A percentile compares a stretch with the other conserved stretches of the same genome.
Conservation (phyloP, 1,140 invertebrate species). For the Bombus superbus region DNA sequence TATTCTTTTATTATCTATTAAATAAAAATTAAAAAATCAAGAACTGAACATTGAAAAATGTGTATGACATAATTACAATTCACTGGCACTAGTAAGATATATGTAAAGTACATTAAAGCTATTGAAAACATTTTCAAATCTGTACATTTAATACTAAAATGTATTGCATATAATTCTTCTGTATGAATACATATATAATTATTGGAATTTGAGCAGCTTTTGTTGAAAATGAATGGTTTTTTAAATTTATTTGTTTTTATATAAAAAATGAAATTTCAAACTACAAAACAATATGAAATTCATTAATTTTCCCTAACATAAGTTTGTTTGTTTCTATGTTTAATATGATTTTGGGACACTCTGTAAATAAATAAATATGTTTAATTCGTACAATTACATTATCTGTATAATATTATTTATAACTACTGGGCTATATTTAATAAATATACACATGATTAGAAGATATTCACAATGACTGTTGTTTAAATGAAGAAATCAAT, state of each 20-base stretch:
- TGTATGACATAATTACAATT: neutral
- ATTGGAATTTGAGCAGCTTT: neutral
- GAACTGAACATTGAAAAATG: neutral
- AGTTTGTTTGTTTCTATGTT: neutral
- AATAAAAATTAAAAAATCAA: neutral
- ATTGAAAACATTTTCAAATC: neutral
- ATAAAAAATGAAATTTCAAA: neutral
- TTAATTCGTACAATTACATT: conserved; percentile 17
- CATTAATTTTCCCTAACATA: neutral
- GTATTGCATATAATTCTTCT: neutral
- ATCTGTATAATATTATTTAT: conserved; percentile 2
- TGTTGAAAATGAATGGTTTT: neutral
- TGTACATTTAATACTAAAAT: neutral
- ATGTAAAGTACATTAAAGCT: neutral
- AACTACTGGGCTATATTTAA: neutral
- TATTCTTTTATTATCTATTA: no score
- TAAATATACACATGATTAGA: conserved; percentile 2
- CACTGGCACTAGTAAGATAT: neutral
- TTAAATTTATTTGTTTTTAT: neutral
- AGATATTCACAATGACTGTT: neutral
- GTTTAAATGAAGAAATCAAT: conserved; percentile 1
- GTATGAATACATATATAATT: neutral
- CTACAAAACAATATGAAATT: neutral
- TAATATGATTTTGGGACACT: conserved; percentile 14
- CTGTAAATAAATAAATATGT: conserved; percentile 19